Conservation (phyloP, 2,888 invertebrate genomes). For the Conus canariensis region DNA sequence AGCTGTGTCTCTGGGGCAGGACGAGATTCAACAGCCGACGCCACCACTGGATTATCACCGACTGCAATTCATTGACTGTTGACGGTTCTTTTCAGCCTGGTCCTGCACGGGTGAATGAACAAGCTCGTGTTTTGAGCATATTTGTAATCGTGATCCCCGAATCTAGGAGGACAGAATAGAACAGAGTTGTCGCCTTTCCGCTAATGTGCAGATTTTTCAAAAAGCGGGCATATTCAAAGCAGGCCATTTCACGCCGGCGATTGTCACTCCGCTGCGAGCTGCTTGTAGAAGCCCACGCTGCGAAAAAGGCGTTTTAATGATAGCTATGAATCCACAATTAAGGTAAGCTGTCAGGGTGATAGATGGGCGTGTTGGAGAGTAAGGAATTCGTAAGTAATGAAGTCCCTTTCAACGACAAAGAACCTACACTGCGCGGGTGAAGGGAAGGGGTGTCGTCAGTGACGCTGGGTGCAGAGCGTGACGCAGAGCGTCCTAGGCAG, state of each 20-base stretch:
- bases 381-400: constrained; percentile 19
- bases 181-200: neutral
- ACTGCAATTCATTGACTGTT: constrained; percentile 30
- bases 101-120: constrained; percentile 7
- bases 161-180: constrained; percentile 4
- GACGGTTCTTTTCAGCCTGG: neutral
- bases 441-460: neutral
- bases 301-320: constrained; percentile 16
- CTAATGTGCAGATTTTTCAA: constrained; percentile 9
- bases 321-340: constrained; percentile 16
- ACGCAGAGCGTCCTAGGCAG: neutral
- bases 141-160: constrained; percentile 34
- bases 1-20: neutral
- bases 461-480: neutral
- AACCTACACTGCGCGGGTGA: neutral
- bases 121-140: constrained; percentile 30
- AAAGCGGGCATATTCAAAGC: neutral
- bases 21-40: neutral
- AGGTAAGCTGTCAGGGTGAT: constrained; percentile 31
- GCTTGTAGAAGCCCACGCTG: constrained; percentile 21
- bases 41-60: constrained; percentile 28
- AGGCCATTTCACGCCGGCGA: constrained; percentile 4
- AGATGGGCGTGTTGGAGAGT: neutral
- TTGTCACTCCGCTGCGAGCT: constrained; percentile 7
- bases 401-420: constrained; percentile 1